Conservation (phyloP, 2,888 invertebrate species). For the Philereme vetulata region DNA sequence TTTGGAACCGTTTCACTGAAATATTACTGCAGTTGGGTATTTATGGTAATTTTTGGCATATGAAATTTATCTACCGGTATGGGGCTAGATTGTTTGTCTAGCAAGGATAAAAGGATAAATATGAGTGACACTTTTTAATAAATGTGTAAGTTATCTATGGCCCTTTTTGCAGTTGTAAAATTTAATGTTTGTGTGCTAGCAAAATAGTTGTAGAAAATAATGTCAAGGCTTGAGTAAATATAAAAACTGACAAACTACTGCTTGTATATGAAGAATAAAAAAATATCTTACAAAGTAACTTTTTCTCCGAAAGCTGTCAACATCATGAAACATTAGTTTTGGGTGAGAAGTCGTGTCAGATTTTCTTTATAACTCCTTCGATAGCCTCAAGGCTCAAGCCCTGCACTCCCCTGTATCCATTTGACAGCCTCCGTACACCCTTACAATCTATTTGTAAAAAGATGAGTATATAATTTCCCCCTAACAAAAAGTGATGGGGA, state of each 20-base stretch:
- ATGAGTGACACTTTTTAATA: no score
- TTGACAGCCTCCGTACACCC: slow-evolving; percentile 68
- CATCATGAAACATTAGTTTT: slow-evolving; percentile 47
- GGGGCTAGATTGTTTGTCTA: slow-evolving; percentile 26
- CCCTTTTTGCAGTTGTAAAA: no score
- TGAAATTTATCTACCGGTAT: slow-evolving; percentile 34
- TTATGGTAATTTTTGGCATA: slow-evolving; percentile 41
- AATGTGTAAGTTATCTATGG: no score
- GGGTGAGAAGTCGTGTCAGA: slow-evolving; percentile 53
- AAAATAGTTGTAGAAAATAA: no score
- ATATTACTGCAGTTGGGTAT: slow-evolving; percentile 44
- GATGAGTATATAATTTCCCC: slow-evolving; percentile 76
- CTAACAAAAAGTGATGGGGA: slow-evolving; percentile 59
- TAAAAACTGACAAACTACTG: no score
- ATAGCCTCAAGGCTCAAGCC: slow-evolving; percentile 64
- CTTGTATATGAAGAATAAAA: no score
- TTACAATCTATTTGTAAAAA: slow-evolving; percentile 77
- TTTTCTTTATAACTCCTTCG: slow-evolving; percentile 57
- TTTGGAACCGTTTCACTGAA: slow-evolving; percentile 45
- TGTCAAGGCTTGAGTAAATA: no score
- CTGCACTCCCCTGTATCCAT: slow-evolving; percentile 56
- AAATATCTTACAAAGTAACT: no score
- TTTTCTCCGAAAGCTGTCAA: slow-evolving; percentile 17
- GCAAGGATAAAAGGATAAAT: not conserved
- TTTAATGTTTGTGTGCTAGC: no score